Evolutionary conservation across 2,113 vertebrate genomes (phyloP), one percentile per base, ranked within the genome.

Genomic region (Actinemys pallida): DNA sequence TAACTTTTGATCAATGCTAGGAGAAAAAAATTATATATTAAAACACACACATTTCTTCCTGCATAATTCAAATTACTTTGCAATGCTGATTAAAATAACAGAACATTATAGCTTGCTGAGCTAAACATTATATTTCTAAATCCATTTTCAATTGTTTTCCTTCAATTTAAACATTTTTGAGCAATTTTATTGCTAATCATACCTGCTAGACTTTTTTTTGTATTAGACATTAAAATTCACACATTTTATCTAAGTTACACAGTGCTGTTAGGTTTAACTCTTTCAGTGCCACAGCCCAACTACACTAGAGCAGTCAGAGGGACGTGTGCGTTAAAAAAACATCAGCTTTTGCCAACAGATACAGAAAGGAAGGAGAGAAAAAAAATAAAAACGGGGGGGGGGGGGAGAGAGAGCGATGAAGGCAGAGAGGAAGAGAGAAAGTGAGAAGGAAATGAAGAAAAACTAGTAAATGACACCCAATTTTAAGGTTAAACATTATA

Each of bases 101-200:
- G 98, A 98, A 98, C 91, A 94, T 97, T 98, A 98, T 97, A 97
- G 97, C 97, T 98, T 97, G 97, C 98, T 98, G 98, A 98, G 98
- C 98, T 98, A 98, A 98, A 98, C 98, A 97, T 98, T 98, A 47
- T 98, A 97, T 98, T 98, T 98, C 98, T 88, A 97, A 98, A 98
- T 97, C 98, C 97, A 98, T 98, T 98, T 98, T 96, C 98, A 98
- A 98, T 98, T 98, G 98, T 98, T 98, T 98, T 97, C 97, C 96
- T 98, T 98, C 98, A 98, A 98, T 98, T 97, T 98, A 97, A 98
- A 98, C 98, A 98, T 98, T 98, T 54, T 98, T 98, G 97, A 98
- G 97, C 97, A 97, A 98, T 98, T 98, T 97, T 98, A 98, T 96
- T 98, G 98, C 98, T 98, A 98, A 98, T 98, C 98, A 98, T 98